Evolutionary conservation across 2,113 vertebrate genomes (phyloP).

Genomic region (Trogon melanurus): DNA sequence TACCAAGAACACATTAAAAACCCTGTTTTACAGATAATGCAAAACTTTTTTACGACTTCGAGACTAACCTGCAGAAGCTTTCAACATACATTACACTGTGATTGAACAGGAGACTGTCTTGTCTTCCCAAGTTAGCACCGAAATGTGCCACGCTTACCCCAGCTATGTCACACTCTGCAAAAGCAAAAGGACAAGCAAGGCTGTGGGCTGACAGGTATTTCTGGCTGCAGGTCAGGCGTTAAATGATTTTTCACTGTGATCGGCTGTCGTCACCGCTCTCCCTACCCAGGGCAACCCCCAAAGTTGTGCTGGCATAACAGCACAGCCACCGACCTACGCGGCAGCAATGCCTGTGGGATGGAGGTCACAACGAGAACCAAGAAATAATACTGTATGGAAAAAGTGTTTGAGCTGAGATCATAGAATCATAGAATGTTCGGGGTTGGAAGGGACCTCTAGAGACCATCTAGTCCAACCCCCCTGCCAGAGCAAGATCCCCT

Average conservation of each 20-base stretch:
- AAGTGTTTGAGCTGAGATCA: background rate
- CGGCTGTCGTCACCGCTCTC: accelerated
- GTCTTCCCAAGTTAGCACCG: background rate
- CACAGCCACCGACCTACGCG: accelerated
- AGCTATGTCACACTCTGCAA: background rate
- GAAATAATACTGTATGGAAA: background rate
- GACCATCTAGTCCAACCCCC: no score
- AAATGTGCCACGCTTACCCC: background rate
- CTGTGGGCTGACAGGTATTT: background rate
- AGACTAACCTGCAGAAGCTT: background rate
- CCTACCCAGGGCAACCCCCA: background rate
- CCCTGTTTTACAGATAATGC: background rate
- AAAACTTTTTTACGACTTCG: background rate
- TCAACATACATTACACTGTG: background rate
- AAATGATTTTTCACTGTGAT: background rate
- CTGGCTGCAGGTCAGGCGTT: background rate
- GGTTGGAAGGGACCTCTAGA: no score
- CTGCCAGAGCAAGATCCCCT: no score
- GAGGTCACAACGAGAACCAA: background rate
- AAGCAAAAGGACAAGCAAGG: background rate
- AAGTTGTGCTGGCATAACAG: background rate
- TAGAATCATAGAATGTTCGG: no score
- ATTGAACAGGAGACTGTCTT: background rate
- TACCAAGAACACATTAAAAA: background rate
- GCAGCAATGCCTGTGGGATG: background rate